Evolutionary conservation across 2,113 vertebrate genomes (phyloP).

Genomic region (Amphilophus citrinellus): DNA sequence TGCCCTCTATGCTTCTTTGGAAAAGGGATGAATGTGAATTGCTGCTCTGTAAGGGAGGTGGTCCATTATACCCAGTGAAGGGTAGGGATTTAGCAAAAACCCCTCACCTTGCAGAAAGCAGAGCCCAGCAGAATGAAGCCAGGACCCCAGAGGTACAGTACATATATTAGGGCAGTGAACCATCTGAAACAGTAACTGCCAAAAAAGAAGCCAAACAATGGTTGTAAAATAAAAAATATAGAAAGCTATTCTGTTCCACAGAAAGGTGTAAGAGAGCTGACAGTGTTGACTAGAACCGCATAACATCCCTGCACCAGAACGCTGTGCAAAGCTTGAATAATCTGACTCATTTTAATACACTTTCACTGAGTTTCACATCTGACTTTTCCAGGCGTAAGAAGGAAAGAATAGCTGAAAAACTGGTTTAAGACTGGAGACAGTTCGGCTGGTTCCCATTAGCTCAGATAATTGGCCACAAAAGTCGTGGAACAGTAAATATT

Average conservation of each 20-base stretch:
- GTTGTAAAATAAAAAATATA: not conserved
- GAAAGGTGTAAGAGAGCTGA: not conserved
- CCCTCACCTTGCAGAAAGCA: not conserved
- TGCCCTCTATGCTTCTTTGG: constrained; percentile 32
- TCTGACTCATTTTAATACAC: not conserved
- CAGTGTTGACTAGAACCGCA: not conserved
- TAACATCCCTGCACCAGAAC: not conserved
- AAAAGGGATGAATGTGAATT: constrained; percentile 27
- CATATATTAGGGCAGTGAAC: constrained; percentile 23
- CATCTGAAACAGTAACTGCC: not conserved
- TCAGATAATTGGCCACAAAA: not conserved
- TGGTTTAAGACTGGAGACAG: not conserved
- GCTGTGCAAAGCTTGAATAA: constrained; percentile 5
- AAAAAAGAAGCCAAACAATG: not conserved
- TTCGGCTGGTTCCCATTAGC: not conserved
- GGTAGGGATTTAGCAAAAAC: constrained; percentile 33
- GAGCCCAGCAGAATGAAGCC: constrained; percentile 20
- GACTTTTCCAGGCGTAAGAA: not conserved
- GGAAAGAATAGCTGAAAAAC: not conserved
- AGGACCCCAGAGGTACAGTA: not conserved
- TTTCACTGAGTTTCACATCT: not conserved
- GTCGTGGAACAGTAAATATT: not conserved
- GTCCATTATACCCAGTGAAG: constrained; percentile 15
- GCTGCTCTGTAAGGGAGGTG: not conserved
- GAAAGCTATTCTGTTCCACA: not conserved